A percentile compares a stretch with the other conserved stretches of the same genome.
Evolutionary conservation across 2,113 vertebrate genomes (phyloP).

Genomic region (Rhizomys pruinosus): DNA sequence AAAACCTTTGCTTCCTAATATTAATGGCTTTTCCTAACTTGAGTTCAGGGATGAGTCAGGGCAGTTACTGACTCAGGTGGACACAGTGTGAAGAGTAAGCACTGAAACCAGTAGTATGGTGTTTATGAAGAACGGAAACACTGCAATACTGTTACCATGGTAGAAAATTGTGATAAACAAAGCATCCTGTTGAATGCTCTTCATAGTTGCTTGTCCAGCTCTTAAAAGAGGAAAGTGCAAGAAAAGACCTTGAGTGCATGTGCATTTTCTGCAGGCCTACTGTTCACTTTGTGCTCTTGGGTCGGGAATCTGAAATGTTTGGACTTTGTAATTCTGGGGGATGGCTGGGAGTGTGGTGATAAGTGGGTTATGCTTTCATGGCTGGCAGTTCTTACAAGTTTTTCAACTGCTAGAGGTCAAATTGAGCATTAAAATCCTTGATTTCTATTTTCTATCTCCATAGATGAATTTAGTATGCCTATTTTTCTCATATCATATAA

Average conservation of each 20-base stretch:
- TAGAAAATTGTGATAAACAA: background rate
- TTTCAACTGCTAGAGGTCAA: background rate
- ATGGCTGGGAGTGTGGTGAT: background rate
- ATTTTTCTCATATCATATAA: background rate
- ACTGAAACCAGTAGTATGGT: slow-evolving; percentile 14
- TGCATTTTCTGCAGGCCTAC: background rate
- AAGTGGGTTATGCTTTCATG: slow-evolving; percentile 47
- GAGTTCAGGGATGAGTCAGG: background rate
- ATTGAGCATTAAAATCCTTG: background rate
- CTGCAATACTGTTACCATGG: background rate
- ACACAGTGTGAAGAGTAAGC: background rate
- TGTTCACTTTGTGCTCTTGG: background rate
- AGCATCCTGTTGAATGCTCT: background rate
- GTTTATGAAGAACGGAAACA: background rate
- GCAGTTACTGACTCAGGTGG: background rate
- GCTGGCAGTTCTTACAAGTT: slow-evolving; percentile 2
- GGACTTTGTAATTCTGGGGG: slow-evolving; percentile 11
- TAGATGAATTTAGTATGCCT: background rate
- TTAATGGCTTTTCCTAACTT: slow-evolving; percentile 24
- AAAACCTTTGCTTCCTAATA: slow-evolving; percentile 41
- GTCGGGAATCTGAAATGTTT: slow-evolving; percentile 21
- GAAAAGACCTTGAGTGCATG: background rate
- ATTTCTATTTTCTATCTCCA: background rate
- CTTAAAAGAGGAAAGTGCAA: background rate
- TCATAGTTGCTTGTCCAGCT: background rate